Base-by-base conservation (phyloP, 2,888 invertebrate genomes). In the Cosmia pyralina region DNA sequence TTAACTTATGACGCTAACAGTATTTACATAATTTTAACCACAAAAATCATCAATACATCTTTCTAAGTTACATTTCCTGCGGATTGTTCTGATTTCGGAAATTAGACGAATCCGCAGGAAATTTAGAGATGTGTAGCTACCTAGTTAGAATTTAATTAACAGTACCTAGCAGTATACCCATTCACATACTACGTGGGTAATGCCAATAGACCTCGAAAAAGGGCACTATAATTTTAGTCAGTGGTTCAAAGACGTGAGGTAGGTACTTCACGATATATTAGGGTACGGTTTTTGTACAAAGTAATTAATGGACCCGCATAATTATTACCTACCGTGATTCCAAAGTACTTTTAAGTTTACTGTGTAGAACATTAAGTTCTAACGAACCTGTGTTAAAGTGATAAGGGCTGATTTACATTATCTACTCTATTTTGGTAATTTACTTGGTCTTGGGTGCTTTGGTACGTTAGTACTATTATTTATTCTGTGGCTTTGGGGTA, bases 251-350 rank as follows among this genome's bases (percentile, higher is more conserved):
- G 74, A 64, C 58, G 53, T 15, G 34, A 77, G 64, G 60, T 65
- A 77, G 64, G 60, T 65, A 67, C 55, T 19, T 57, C 22, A 62
- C 69, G 41, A 72, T 80, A 69, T 73, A 78, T 78, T 60, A 69
- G 60, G 83, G 74, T 69, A 67, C 10, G 58, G 68, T 82, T 78
- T 78, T 81, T 82, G 74, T 74, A 22, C 41, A 38, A 69, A 68
- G 69, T 83, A 74, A 82, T 82, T 74, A 74, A 79, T 78, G 74
- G 52, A 1, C 66, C 70, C 77, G 63, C 67, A 81, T 82, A 73
- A 82, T 81, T 77, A 78, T 78, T 66, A 66, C 81, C 46, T 2
- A 77, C 66, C 48, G 64, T 50, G 79, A 82, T 82, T 69, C 34
- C 44, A 41, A 71, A 66, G 63, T 77, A 76, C 66, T 81, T 69